Evolutionary conservation across 2,888 invertebrate genomes (phyloP).

Genomic region (Rhopalosiphum nymphaeae): DNA sequence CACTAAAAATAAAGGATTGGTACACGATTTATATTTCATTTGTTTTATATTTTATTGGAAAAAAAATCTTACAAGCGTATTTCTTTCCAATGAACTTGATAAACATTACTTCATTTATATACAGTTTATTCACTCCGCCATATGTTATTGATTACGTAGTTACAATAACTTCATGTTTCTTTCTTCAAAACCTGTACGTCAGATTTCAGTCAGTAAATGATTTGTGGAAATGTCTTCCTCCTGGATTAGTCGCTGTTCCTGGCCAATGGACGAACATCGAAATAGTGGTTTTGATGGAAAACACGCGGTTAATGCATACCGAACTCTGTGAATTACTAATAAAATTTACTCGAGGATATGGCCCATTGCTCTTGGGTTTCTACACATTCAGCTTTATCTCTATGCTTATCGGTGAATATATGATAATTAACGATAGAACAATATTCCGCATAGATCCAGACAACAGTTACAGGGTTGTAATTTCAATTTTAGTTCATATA

Average conservation of each 20-base stretch:
- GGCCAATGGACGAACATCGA: background rate
- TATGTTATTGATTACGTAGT: background rate
- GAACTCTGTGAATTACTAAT: background rate
- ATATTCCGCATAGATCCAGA: too few species aligned
- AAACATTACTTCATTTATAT: background rate
- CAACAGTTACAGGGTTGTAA: too few species aligned
- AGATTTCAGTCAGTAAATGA: background rate
- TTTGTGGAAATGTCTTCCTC: conserved; percentile 4
- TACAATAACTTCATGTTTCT: background rate
- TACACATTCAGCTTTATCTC: background rate
- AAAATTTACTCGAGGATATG: background rate
- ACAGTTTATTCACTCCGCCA: background rate
- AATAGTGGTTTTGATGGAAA: background rate
- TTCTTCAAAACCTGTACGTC: background rate
- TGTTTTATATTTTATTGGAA: background rate
- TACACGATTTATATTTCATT: background rate
- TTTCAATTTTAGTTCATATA: background rate
- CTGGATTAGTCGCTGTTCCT: background rate
- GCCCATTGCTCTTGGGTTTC: background rate
- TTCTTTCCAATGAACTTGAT: background rate
- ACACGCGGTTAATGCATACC: background rate
- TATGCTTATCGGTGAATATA: background rate
- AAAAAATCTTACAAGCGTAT: background rate
- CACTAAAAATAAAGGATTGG: background rate
- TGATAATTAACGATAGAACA: background rate